Conservation (phyloP, 1,140 invertebrate genomes). For the Heliconius hewitsoni region DNA sequence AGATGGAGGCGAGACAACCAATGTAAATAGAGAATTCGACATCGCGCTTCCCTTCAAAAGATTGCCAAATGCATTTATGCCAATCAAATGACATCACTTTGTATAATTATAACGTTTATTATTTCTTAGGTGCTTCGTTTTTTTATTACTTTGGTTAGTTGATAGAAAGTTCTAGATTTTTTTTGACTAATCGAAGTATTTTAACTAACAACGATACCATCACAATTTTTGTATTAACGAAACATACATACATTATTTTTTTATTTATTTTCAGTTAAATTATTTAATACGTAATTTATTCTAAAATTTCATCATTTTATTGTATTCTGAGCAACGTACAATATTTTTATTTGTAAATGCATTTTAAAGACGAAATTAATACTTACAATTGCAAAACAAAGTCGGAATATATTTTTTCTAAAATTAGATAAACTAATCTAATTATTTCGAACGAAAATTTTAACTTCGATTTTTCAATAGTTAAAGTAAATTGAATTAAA, state of each 20-base stretch:
- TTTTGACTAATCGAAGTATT: slow-evolving; percentile 26
- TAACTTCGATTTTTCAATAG: too few relatives aligned
- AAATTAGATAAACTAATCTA: too few relatives aligned
- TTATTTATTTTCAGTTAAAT: neutral
- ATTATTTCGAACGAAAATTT: too few relatives aligned
- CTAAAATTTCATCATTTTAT: neutral
- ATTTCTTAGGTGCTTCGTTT: slow-evolving; percentile 17
- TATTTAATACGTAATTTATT: neutral
- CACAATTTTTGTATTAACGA: slow-evolving; percentile 1
- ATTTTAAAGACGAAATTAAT: too few relatives aligned
- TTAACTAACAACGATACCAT: slow-evolving; percentile 30
- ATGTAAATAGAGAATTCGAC: slow-evolving; percentile 53
- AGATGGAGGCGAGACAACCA: slow-evolving; percentile 52
- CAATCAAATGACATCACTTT: slow-evolving; percentile 28
- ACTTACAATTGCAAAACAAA: too few relatives aligned
- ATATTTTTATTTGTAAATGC: too few relatives aligned
- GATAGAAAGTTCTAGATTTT: slow-evolving; percentile 14
- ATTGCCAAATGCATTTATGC: slow-evolving; percentile 35
- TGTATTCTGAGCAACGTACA: neutral
- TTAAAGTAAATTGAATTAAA: neutral
- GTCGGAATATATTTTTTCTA: too few relatives aligned
- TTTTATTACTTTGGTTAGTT: neutral
- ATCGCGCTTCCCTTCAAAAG: slow-evolving; percentile 4
- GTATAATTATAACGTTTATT: slow-evolving; percentile 3
- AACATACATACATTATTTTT: neutral